Percentiles rank a stretch among this genome's conserved stretches.
Conservation (phyloP, 2,888 invertebrate species). For the Meghimatium bilineatum region DNA sequence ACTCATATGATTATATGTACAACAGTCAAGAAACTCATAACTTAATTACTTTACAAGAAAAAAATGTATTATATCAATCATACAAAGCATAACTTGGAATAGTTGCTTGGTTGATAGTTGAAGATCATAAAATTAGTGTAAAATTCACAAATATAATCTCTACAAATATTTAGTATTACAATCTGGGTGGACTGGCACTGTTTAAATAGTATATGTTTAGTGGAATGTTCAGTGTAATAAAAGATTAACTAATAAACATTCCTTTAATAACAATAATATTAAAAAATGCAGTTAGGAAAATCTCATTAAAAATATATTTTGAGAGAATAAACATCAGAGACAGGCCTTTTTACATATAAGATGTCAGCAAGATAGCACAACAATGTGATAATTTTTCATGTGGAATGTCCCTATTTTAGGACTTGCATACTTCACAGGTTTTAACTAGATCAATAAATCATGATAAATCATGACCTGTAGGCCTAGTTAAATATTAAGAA, state of each 20-base stretch:
- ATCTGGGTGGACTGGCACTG: not conserved
- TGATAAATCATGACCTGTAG: no score
- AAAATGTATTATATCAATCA: not conserved
- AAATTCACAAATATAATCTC: not conserved
- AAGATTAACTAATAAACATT: not conserved
- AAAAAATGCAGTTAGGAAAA: not conserved
- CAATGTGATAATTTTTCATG: no score
- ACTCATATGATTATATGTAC: no score
- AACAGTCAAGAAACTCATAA: not conserved
- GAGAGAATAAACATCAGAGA: not conserved
- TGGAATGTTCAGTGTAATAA: slow-evolving; percentile 10
- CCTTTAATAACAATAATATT: no score
- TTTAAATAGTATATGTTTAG: not conserved
- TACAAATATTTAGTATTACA: not conserved
- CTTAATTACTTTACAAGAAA: not conserved
- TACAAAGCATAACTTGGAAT: not conserved
- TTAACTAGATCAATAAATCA: no score
- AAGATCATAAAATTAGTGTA: not conserved
- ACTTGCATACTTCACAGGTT: no score
- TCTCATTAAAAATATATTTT: not conserved
- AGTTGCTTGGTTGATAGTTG: not conserved
- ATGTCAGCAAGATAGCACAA: not conserved
- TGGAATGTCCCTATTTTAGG: no score
- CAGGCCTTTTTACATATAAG: not conserved
- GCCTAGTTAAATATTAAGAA: no score